phyloP scores from a whole-genome alignment of 2,113 vertebrate species.

The Myocastor coypus region DNA sequence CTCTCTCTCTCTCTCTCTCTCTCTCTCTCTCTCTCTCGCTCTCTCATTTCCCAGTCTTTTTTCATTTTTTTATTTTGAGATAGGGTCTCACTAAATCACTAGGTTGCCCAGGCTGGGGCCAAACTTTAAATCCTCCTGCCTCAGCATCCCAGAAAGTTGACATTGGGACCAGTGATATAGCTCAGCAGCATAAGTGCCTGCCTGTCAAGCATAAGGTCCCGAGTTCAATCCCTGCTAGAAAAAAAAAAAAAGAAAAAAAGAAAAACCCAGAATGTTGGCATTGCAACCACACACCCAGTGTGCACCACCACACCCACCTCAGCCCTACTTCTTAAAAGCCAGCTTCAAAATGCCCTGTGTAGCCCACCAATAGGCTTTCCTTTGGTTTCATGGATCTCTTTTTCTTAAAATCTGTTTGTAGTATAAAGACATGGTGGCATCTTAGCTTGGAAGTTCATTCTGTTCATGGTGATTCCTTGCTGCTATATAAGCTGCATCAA shows the following conservation, averaged over 20 bases:
- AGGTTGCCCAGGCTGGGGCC: background rate
- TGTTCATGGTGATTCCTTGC: background rate
- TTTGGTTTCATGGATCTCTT: background rate
- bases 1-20: background rate
- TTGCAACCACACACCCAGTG: too few species aligned
- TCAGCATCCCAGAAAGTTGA: background rate
- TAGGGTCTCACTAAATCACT: background rate
- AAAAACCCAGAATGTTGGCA: background rate
- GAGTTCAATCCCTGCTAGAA: too few species aligned
- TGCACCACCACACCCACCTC: background rate
- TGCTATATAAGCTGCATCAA: background rate
- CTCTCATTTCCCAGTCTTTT: background rate
- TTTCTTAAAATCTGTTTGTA: conserved; percentile 25
- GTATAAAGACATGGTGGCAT: background rate
- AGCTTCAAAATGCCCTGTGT: background rate
- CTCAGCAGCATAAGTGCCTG: too few species aligned
- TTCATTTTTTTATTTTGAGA: background rate
- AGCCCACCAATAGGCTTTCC: background rate
- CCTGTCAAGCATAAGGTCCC: too few species aligned
- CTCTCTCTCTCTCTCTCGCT: background rate
- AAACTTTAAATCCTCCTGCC: background rate
- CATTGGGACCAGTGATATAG: background rate
- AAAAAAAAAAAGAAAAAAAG: too few species aligned
- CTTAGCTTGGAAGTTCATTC: background rate
- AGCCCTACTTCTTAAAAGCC: background rate